Evolutionary conservation across 2,888 invertebrate genomes (phyloP).

Genomic region (Himalopsyche kuldschensis): DNA sequence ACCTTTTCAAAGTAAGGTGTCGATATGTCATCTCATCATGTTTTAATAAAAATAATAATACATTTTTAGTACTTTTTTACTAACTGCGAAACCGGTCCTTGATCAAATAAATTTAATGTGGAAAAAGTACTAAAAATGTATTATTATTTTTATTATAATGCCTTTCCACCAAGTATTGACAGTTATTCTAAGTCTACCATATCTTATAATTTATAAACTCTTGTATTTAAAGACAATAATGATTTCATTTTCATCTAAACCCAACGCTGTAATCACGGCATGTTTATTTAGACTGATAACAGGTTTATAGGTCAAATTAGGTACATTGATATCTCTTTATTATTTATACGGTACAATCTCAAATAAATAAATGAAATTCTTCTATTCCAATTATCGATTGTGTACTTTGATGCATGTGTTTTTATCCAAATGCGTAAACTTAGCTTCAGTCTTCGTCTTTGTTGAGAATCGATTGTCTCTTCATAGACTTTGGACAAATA

Average conservation of each 20-base stretch:
- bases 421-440: neutral
- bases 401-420: neutral
- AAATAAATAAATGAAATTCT: neutral
- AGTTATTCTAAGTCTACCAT: too few relatives aligned
- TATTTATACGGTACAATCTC: neutral
- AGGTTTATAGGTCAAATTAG: neutral
- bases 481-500: neutral
- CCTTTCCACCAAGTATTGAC: too few relatives aligned
- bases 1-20: too few relatives aligned
- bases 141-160: too few relatives aligned
- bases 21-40: too few relatives aligned
- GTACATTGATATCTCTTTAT: neutral
- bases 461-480: neutral
- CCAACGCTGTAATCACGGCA: neutral
- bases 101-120: too few relatives aligned
- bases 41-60: too few relatives aligned
- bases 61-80: too few relatives aligned
- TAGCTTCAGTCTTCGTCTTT: neutral
- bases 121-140: too few relatives aligned
- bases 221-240: neutral
- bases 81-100: too few relatives aligned
- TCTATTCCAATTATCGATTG: neutral
- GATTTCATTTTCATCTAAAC: neutral
- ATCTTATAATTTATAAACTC: too few relatives aligned
- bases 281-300: neutral